Evolutionary conservation across 2,113 vertebrate genomes (phyloP), one percentile per base, ranked within the genome.

Genomic region (Channa argus): DNA sequence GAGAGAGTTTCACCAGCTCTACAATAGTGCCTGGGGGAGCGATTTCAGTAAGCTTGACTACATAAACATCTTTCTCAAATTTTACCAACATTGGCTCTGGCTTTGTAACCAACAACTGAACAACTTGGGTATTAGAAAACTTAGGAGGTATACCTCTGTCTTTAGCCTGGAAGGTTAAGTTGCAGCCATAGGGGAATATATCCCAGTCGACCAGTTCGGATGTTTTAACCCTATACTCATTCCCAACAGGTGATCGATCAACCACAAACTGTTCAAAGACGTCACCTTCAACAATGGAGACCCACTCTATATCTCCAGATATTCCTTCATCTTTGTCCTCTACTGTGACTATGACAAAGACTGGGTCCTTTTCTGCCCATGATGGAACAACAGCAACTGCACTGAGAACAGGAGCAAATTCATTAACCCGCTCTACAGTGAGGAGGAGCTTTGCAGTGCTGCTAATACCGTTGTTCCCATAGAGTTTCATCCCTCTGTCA

Each of bases 401-500:
- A 7, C 52, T 95, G 85, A 99, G 90, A 1, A 94, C 91, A 37
- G 98, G 98, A 50, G 97, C 90, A 4, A 97, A 96, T 53, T 96
- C 94, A 71, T 99, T 99, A 59, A 98, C 80, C 44, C 95, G 96
- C 89, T 96, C 93, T 87, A 99, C 92, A 68, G 93, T 96, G 83
- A 99, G 92, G 63, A 95, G 93, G 68, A 99, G 94, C 79, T 95
- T 96, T 11, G 98, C 98, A 0, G 95, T 97, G 85, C 98, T 99
- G 94, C 97, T 97, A 38, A 97, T 93, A 0, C 96, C 97, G 0
- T 94, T 97, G 82, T 95, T 97, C 2, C 97, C 98, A 2, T 99
- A 99, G 12, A 98, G 94, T 65, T 99, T 98, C 94, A 96, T 97
- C 46, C 97, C 97, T 74, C 98, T 95, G 88, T 99, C 98, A 43